Evolutionary conservation across 2,888 invertebrate genomes (phyloP).

Genomic region (Heliconius ismenius): DNA sequence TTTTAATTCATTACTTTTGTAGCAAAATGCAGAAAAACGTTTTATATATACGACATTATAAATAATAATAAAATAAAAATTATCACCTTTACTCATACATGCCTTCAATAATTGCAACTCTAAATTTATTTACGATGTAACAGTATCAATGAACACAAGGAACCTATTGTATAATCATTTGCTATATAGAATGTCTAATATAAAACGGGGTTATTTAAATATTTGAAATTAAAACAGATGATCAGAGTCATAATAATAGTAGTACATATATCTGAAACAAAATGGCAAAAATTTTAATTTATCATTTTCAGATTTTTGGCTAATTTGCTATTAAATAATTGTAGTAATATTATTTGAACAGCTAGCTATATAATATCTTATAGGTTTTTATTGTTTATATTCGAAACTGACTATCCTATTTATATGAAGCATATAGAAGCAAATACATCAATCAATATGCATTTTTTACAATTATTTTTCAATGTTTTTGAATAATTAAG

Average conservation of each 20-base stretch:
- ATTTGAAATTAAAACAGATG: conserved; percentile 24
- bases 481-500: no score
- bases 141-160: no score
- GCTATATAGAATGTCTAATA: conserved; percentile 19
- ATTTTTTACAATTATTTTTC: no score
- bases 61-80: no score
- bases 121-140: no score
- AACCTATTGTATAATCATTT: background rate
- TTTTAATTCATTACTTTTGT: no score
- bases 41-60: no score
- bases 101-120: no score
- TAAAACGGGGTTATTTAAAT: conserved; percentile 10
- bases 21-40: no score
- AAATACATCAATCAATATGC: background rate
- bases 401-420: conserved; percentile 3
- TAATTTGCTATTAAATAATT: background rate
- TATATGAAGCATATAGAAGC: background rate
- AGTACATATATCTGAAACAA: background rate
- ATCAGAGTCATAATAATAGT: conserved; percentile 21
- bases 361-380: conserved; percentile 3
- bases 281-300: background rate
- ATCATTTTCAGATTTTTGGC: background rate
- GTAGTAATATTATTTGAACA: background rate
- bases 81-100: no score
- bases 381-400: background rate